These are phyloP conservation scores for Ceratina calcarata DNA, from an alignment of 1,140 invertebrate genomes.

Conservation along the genomic window DNA sequence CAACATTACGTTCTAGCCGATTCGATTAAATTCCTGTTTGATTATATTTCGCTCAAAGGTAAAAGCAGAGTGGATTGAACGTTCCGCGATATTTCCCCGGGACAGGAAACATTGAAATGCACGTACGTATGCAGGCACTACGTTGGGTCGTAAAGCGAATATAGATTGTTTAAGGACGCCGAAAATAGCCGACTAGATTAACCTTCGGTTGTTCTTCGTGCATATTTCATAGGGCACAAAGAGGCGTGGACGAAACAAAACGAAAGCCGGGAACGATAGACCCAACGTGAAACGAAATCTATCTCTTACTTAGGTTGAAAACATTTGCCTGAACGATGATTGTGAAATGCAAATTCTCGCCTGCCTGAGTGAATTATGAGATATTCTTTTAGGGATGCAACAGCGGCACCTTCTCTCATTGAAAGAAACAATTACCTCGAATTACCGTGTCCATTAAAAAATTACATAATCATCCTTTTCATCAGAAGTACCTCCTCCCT, in stretches of 20 bases:
- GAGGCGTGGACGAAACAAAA: background rate
- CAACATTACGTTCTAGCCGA: background rate
- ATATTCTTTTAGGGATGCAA: background rate
- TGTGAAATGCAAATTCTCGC: background rate
- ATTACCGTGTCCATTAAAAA: slow-evolving; percentile 36
- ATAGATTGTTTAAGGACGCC: slow-evolving; percentile 23
- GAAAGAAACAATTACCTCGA: slow-evolving; percentile 29
- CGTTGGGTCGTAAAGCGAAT: slow-evolving; percentile 18
- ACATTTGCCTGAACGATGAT: slow-evolving; percentile 1
- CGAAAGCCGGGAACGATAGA: background rate
- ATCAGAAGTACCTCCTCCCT: background rate
- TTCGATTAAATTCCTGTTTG: background rate
- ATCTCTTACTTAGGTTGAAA: slow-evolving; percentile 4
- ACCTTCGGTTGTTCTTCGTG: slow-evolving; percentile 20
- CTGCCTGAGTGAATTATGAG: background rate
- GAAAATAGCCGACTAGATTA: slow-evolving; percentile 26
- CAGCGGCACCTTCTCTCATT: background rate
- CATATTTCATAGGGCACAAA: slow-evolving; percentile 23
- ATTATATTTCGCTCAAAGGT: background rate
- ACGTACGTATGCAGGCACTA: too few relatives aligned
- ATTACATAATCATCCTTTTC: slow-evolving; percentile 29
- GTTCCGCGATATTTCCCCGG: background rate
- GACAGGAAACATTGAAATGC: background rate
- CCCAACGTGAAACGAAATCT: background rate
- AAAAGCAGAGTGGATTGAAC: background rate